Evolutionary conservation across 2,888 invertebrate genomes (phyloP), one percentile per base, ranked within the genome.

Genomic region (Microplitis deprimator): DNA sequence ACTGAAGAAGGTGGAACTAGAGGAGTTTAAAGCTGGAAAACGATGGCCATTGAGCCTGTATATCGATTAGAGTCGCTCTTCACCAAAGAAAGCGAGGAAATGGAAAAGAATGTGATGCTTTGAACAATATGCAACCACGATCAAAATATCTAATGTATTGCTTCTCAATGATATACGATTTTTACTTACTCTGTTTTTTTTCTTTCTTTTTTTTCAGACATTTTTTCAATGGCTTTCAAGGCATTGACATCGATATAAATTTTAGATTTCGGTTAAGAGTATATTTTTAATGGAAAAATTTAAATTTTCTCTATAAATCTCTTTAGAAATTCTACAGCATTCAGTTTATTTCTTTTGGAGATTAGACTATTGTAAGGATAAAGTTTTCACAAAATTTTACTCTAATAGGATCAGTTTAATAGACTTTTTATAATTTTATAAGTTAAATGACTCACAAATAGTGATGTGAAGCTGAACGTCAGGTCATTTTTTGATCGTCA

Each of bases 41-140:
- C 50, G 73, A 41, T 65, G 65, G 64, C 73, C 73, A 73, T 73
- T 64, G 41, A 73, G 40, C 41, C 65, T 73, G 65, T 73, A 72
- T 72, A 65, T 73, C 72, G 72, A 72, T 72, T 73, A 73, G 13
- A 73, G 73, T 73, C 41, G 20, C 50, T 64, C 50, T 39, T 62
- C 62, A 62, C 16, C 20, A 16, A 16, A 62, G 20, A 20, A 62
- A 62, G 20, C 62, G 62, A 62, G 62, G 20, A 62, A 62, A 62
- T 62, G 20, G 20, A 62, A 20, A 62, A 50, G 50, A 50, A 50
- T 50, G 50, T 50, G 50, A 50, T 50, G 50, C 50, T 50, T 50
- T 50, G 50, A 50, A 50, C 50, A 50, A 50, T 50, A 50, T 50
- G 50, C 50, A 50, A 50, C 50, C 50, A 50, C 50, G 10, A 50